Conservation (phyloP, 2,888 invertebrate species). For the Podabrus alpinus region DNA sequence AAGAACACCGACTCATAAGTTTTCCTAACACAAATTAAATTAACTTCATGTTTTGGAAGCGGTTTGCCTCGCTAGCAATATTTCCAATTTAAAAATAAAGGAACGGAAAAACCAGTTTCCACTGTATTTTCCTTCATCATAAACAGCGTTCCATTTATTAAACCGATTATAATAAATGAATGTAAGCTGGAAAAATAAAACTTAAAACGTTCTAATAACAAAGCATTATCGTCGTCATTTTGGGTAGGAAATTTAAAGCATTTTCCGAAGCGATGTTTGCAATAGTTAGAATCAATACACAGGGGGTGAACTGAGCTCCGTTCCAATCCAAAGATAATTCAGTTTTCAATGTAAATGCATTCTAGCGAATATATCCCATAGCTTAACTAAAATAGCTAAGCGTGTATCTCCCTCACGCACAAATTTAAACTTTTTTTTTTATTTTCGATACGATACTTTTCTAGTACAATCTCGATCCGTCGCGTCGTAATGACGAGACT, state of each 20-base stretch:
- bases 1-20: background rate
- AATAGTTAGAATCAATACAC: constrained; percentile 38
- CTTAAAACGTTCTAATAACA: background rate
- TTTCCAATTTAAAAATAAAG: background rate
- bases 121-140: background rate
- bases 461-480: background rate
- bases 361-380: constrained; percentile 17
- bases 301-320: constrained; percentile 31
- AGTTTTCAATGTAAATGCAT: constrained; percentile 35
- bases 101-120: background rate
- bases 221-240: background rate
- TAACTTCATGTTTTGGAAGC: background rate
- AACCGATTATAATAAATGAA: background rate
- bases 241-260: constrained; percentile 35
- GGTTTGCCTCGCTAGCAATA: background rate
- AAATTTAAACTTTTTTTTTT: background rate
- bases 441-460: background rate
- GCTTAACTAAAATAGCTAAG: constrained; percentile 2
- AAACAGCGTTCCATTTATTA: background rate
- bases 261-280: constrained; percentile 41
- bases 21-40: background rate
- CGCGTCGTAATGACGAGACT: background rate
- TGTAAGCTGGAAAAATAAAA: background rate
- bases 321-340: constrained; percentile 39
- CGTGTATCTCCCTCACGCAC: background rate